phyloP scores from a whole-genome alignment of 2,888 invertebrate species.

The Amaurobius ferox region DNA sequence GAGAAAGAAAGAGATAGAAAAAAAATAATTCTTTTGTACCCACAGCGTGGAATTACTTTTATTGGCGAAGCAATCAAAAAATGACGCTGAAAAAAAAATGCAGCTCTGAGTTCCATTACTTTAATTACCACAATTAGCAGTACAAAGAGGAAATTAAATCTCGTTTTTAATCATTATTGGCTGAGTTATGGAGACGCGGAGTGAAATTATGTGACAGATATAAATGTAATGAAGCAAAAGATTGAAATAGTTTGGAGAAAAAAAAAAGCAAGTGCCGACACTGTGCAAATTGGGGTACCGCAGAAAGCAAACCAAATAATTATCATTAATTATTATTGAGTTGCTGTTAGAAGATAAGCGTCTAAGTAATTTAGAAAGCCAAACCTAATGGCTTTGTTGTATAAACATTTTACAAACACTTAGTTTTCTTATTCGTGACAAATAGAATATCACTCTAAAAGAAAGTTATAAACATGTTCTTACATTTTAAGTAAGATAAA shows the following conservation, averaged over 20 bases:
- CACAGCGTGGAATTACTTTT: neutral
- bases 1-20: neutral
- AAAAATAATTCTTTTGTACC: neutral
- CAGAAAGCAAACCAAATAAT: conserved; percentile 57
- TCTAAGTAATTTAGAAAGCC: neutral
- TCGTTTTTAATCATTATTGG: conserved; percentile 63
- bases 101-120: conserved; percentile 44
- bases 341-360: neutral
- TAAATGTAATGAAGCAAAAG: neutral
- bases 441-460: too few relatives aligned
- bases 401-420: neutral
- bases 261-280: neutral
- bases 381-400: neutral
- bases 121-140: conserved; percentile 61
- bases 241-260: neutral
- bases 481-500: too few relatives aligned
- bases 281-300: conserved; percentile 22
- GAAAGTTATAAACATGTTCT: too few relatives aligned
- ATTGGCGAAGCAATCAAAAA: conserved; percentile 12
- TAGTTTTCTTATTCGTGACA: neutral
- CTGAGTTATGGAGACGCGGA: conserved; percentile 21
- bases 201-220: conserved; percentile 7
- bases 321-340: conserved; percentile 68
- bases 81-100: neutral
- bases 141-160: conserved; percentile 67